Evolutionary conservation across 2,113 vertebrate species (phyloP), one percentile per base, ranked within the genome.

Genomic region (Aegotheles bennettii): DNA sequence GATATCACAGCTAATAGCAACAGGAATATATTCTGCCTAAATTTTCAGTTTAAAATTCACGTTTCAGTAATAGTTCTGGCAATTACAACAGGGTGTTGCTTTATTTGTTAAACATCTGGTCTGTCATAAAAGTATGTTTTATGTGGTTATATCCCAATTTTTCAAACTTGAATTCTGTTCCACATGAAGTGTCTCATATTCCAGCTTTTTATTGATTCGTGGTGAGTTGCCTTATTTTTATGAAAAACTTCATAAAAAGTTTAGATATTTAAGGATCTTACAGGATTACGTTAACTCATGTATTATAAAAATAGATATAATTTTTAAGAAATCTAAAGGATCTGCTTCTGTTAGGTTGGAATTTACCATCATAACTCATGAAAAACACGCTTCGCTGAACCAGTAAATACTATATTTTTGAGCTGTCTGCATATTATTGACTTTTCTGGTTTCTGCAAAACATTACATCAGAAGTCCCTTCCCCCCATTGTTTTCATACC

Each of bases 391-490:
- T 95, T 90, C 88, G 38, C 68, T 90, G 60, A 60, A 86, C 84
- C 68, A 51, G 71, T 94, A 94, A 89, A 91, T 95, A 59, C 83
- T 77, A 8, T 40, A 77, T 93, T 79, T 84, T 92, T 95, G 53
- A 97, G 18, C 75, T 92, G 93, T 83, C 61, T 71, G 79, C 29
- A 79, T 94, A 54, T 61, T 94, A 94, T 87, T 81, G 75, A 92
- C 77, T 94, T 89, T 94, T 86, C 57, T 78, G 33, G 31, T 64
- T 93, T 94, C 85, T 95, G 64, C 45, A 91, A 94, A 95, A 31
- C 90, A 87, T 89, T 93, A 61, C 85, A 87, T 80, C 93, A 92
- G 56, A 87, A 89, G 54, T 90, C 79, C 85, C 45, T 89, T 91
- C 88, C 80, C 86, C 70, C 81, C 14, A 50, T 90, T 69, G 78